Conservation (phyloP, 2,113 vertebrate genomes). For the Lepisosteus oculatus region DNA sequence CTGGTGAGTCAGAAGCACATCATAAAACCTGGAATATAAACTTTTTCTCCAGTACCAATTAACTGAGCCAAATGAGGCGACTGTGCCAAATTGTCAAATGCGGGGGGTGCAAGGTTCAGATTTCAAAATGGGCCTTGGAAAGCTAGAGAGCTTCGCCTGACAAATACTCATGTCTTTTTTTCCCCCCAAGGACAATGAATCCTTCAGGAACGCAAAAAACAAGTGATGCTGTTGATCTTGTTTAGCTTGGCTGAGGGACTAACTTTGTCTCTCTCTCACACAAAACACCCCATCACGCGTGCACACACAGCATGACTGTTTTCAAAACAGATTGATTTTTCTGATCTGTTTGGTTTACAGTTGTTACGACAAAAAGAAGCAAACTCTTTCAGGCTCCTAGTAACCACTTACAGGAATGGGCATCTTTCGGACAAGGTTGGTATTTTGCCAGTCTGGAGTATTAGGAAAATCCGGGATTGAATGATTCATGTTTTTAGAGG, state of each 20-base stretch:
- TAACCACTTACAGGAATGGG: too few relatives aligned
- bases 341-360: too few relatives aligned
- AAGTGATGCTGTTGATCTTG: slow-evolving; percentile 10
- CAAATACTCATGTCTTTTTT: slow-evolving; percentile 11
- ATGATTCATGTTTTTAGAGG: too few relatives aligned
- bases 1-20: not conserved
- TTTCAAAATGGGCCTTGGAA: not conserved
- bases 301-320: too few relatives aligned
- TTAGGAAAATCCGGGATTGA: too few relatives aligned
- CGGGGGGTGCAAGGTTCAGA: not conserved
- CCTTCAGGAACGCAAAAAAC: slow-evolving; percentile 7
- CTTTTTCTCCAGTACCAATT: slow-evolving; percentile 18
- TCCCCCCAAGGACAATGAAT: slow-evolving; percentile 7
- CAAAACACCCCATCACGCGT: too few relatives aligned
- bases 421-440: too few relatives aligned
- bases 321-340: too few relatives aligned
- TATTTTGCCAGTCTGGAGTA: too few relatives aligned
- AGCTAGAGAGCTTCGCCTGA: not conserved
- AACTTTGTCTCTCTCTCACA: not conserved
- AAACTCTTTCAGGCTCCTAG: too few relatives aligned
- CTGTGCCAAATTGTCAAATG: slow-evolving; percentile 20
- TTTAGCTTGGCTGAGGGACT: slow-evolving; percentile 6
- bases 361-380: too few relatives aligned
- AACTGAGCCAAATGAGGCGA: slow-evolving; percentile 22
- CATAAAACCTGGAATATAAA: slow-evolving; percentile 37